Evolutionary conservation across 2,797 vertebrate species (phyloP).

Genomic region (Propithecus deckenii): DNA sequence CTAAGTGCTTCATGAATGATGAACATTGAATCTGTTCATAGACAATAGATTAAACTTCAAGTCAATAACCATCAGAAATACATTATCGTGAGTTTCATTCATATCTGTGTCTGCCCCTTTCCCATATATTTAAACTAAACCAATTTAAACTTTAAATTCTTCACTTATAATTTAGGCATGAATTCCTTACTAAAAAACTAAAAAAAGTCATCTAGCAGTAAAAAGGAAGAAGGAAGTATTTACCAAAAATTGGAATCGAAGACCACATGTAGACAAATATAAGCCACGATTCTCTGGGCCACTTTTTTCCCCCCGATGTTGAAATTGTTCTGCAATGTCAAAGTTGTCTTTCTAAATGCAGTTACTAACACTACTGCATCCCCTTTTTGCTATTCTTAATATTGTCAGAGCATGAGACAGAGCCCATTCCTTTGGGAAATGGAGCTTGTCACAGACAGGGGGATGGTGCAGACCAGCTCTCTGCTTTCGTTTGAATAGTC

Average conservation of each 20-base stretch:
- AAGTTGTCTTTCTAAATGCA: neutral
- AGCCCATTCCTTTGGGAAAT: neutral
- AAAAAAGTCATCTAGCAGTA: neutral
- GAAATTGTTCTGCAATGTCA: neutral
- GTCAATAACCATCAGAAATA: neutral
- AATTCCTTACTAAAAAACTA: neutral
- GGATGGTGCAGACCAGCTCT: neutral
- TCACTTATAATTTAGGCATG: neutral
- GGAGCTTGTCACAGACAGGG: neutral
- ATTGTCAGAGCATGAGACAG: neutral
- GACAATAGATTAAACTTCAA: neutral
- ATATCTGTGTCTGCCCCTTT: neutral
- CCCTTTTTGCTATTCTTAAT: neutral
- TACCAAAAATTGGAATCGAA: neutral
- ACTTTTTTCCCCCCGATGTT: neutral
- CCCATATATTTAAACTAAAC: slow-evolving; percentile 15
- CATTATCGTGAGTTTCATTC: neutral
- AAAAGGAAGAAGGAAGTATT: neutral
- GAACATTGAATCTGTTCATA: neutral
- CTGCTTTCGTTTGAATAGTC: neutral
- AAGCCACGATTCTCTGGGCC: neutral
- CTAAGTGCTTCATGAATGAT: neutral
- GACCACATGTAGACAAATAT: neutral
- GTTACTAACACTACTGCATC: neutral
- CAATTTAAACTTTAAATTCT: neutral